Base-by-base conservation (phyloP, 2,888 invertebrate genomes). In the Brenthis daphne region DNA sequence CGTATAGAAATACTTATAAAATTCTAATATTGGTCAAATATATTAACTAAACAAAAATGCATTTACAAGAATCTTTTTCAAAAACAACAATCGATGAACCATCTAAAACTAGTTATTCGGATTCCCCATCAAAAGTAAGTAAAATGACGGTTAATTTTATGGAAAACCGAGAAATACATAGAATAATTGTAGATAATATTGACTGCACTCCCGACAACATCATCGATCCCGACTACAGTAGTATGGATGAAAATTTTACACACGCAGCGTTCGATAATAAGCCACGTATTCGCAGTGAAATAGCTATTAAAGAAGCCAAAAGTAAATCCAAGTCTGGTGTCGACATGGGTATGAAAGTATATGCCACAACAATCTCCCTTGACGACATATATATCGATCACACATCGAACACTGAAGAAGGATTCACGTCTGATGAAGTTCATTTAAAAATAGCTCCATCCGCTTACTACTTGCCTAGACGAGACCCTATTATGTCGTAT, bases 371-470 rank as follows among this genome's bases (percentile, higher is more conserved):
- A 3, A 90, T 92, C 71, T 83, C 84, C 85, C 91, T 92, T 88
- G 92, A 92, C 90, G 89, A 92, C 82, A 91, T 92, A 56, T 77
- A 86, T 84, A 92, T 92, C 86, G 92, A 92, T 85, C 84, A 90
- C 83, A 90, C 92, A 80, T 78, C 83, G 67, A 84, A 90, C 78
- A 92, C 92, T 0, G 90, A 87, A 75, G 88, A 86, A 72, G 88
- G 89, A 0, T 74, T 81, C 56, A 72, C 79, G 8, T 75, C 80
- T 0, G 80, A 78, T 43, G 83, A 84, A 48, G 72, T 74, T 1
- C 84, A 80, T 54, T 71, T 91, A 63, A 87, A 88, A 6, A 67
- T 77, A 65, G 90, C 90, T 6, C 91, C 92, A 2, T 92, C 92
- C 12, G 89, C 89, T 2, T 92, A 85, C 71, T 89, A 88, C 75